Conservation (phyloP, 2,113 vertebrate species). For the Philantomba maxwellii region DNA sequence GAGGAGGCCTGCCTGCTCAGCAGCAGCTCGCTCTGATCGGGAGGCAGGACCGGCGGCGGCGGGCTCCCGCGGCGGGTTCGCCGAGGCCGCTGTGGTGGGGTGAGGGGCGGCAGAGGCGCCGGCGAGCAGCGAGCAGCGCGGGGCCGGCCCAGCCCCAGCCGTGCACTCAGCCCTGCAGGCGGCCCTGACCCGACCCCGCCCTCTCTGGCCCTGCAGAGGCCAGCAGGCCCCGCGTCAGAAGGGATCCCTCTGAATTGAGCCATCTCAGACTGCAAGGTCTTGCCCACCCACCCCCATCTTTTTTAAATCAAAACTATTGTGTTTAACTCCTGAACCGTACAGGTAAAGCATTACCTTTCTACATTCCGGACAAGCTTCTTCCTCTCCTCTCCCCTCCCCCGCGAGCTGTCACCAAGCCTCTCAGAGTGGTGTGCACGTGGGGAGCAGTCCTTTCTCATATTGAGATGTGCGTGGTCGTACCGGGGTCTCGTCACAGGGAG, state of each 20-base stretch:
- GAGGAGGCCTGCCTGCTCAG: slow-evolving; percentile 91
- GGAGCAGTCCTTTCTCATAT: slow-evolving; percentile 85
- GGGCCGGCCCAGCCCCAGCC: slow-evolving; percentile 74
- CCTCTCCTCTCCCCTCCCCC: neutral
- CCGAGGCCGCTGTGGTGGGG: neutral
- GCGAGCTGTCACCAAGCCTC: slow-evolving; percentile 71
- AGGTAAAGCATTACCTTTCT: slow-evolving; percentile 76
- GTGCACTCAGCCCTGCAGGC: slow-evolving; percentile 45
- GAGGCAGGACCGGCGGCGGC: neutral
- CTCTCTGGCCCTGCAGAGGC: slow-evolving; percentile 62
- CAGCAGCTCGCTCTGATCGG: slow-evolving; percentile 87
- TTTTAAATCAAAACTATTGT: slow-evolving; percentile 71
- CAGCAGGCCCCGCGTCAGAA: slow-evolving; percentile 73
- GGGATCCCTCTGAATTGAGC: slow-evolving; percentile 80
- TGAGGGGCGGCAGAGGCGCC: too few relatives aligned
- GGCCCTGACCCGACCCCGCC: neutral
- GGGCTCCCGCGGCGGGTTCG: slow-evolving; percentile 62
- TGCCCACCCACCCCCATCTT: slow-evolving; percentile 1
- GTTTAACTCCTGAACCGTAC: slow-evolving; percentile 76
- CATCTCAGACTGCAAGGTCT: slow-evolving; percentile 80
- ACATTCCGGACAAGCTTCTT: slow-evolving; percentile 83
- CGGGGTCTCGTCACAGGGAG: slow-evolving; percentile 76
- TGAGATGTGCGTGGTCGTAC: slow-evolving; percentile 80
- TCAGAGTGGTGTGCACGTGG: slow-evolving; percentile 72
- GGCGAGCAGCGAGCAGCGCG: slow-evolving; percentile 29